Base-by-base conservation (phyloP, 2,888 invertebrate species). In the Caenorhabditis doughertyi region DNA sequence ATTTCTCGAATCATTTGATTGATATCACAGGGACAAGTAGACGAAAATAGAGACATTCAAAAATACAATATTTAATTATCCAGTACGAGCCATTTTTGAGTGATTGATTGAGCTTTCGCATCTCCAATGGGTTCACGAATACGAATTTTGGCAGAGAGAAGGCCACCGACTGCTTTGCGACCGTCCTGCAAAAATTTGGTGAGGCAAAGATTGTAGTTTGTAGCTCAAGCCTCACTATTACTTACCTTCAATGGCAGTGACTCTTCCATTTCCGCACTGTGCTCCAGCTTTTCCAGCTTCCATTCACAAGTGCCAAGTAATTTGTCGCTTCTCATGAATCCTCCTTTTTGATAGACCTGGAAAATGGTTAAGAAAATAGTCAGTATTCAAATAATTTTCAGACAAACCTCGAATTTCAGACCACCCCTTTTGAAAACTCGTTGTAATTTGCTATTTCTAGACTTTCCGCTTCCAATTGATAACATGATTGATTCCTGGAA, bases 211-310 rank as follows among this genome's bases (percentile, higher is more conserved):
- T 21, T 39, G 23, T 11, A 60, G n/a, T 23, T 60, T 23, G 39
- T 16, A 23, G 39, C 35, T 21, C 70, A 68, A 9, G 13, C 32
- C 13, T 67, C 81, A n/a, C n/a, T n/a, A n/a, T n/a, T n/a, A n/a
- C n/a, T 73, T 8, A 86, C 87, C 81, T 87, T 85, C 55, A 89
- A 65, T 90, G 93, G 89, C 9, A 88, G 79, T 65, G 88, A 83
- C 70, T 98, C 97, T 92, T 98, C 98, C 74, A 97, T 92, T 42
- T 95, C 95, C 92, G 96, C 96, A 81, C 95, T 94, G 0, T 95
- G 95, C 93, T 98, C 97, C 81, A 98, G 93, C n/a, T 95, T 95
- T 88, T 95, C 95, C 85, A 98, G 93, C 92, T 97, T 97, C 16
- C 97, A 95, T 83, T 94, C 94, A 16, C 94, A 95, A 3, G 95